Percentiles rank a stretch among this genome's conserved stretches.
Evolutionary conservation across 1,140 invertebrate species (phyloP).

Genomic region (Drosophila nigrodunni): DNA sequence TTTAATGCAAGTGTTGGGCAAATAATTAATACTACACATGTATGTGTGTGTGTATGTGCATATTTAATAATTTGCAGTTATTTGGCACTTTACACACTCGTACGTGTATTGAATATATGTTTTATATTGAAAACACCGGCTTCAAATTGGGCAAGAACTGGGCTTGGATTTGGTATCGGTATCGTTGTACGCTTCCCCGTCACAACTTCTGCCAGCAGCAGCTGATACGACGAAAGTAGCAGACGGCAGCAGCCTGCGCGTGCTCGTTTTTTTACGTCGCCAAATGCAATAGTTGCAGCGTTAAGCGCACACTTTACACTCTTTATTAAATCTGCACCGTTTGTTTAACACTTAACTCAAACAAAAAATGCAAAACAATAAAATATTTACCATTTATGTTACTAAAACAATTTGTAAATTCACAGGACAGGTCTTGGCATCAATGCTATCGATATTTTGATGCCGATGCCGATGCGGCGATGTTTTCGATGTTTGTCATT

Average conservation of each 20-base stretch:
- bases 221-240: constrained; percentile 57
- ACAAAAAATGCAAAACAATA: constrained; percentile 1
- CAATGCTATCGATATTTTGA: constrained; percentile 38
- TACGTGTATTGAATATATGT: neutral
- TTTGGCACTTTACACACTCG: constrained; percentile 10
- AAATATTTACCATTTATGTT: constrained; percentile 46
- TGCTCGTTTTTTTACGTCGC: constrained; percentile 68
- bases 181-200: constrained; percentile 49
- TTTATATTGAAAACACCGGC: constrained; percentile 35
- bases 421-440: constrained; percentile 40
- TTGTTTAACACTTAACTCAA: neutral
- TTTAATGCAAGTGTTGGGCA: constrained; percentile 18
- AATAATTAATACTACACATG: neutral
- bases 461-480: constrained; percentile 31
- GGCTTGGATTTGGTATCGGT: constrained; percentile 45
- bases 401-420: constrained; percentile 34
- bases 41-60: neutral
- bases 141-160: constrained; percentile 26
- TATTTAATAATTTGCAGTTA: neutral
- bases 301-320: neutral
- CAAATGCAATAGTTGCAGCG: constrained; percentile 10
- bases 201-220: constrained; percentile 43
- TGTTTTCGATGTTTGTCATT: constrained; percentile 18
- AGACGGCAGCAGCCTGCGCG: constrained; percentile 65
- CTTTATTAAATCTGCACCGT: neutral